Evolutionary conservation across 30 jellyfish, hydroid and myxozoan genomes (phyloP).

Genomic region (Pelagia noctiluca): DNA sequence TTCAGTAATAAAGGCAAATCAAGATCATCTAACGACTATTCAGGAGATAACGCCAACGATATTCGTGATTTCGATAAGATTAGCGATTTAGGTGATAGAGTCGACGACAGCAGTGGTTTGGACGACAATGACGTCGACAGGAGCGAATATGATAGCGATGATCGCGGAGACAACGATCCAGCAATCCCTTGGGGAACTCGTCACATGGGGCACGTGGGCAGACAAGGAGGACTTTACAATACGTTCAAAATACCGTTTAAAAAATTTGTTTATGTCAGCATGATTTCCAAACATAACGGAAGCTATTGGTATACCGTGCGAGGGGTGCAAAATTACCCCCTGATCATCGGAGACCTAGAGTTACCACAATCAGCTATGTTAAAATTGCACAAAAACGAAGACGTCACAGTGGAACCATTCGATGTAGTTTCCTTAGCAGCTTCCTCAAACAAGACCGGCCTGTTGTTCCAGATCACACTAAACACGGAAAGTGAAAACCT

Average conservation of each 20-base stretch:
- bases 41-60: too few species aligned
- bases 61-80: background rate
- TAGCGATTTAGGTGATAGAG: background rate
- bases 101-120: too few species aligned
- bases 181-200: conserved; percentile 78
- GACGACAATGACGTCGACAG: too few species aligned
- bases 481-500: conserved; percentile 54
- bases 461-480: conserved; percentile 63
- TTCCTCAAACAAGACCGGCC: conserved; percentile 49
- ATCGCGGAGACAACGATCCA: too few species aligned
- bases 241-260: conserved; percentile 68
- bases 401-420: conserved; percentile 22
- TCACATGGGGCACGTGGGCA: conserved; percentile 62
- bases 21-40: background rate
- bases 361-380: conserved; percentile 62
- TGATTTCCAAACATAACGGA: conserved; percentile 24
- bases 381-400: conserved; percentile 36
- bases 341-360: conserved; percentile 61
- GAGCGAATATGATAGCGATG: too few species aligned
- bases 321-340: conserved; percentile 76
- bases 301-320: conserved; percentile 61
- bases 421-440: conserved; percentile 57
- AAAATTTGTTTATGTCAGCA: conserved; percentile 46
- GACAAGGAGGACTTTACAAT: conserved; percentile 68
- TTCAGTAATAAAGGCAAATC: too few species aligned